Percentiles rank a stretch among this genome's conserved stretches.
Evolutionary conservation across 2,888 invertebrate genomes (phyloP).

Genomic region (Agonopterix heracliana): DNA sequence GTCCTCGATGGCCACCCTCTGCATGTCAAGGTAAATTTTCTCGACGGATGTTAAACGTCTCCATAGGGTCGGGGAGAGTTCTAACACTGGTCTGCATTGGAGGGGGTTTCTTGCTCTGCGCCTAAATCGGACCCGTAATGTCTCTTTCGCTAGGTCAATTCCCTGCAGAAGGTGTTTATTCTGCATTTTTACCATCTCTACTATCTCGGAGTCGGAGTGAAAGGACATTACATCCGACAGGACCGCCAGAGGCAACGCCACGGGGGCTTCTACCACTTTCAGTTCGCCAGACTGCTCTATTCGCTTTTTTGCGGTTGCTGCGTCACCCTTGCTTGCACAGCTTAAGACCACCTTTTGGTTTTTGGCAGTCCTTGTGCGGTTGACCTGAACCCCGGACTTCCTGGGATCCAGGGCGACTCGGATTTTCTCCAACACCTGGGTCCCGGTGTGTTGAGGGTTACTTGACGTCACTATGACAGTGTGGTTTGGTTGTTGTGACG

Average conservation of each 20-base stretch:
- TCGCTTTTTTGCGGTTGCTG: not conserved
- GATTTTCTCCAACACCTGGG: conserved; percentile 5
- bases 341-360: conserved; percentile 11
- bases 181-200: not conserved
- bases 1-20: conserved; percentile 8
- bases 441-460: conserved; percentile 9
- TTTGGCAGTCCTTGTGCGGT: conserved; percentile 11
- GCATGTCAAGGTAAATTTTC: not conserved
- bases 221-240: not conserved
- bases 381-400: conserved; percentile 6
- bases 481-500: conserved; percentile 1
- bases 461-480: conserved; percentile 6
- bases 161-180: not conserved
- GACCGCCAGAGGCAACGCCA: not conserved
- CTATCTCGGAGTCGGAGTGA: not conserved
- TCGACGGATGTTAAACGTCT: not conserved
- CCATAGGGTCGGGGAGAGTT: not conserved
- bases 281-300: not conserved
- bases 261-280: not conserved
- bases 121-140: not conserved
- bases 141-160: not conserved
- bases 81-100: not conserved
- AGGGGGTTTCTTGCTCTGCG: not conserved
- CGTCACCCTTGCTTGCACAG: conserved; percentile 4
- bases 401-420: conserved; percentile 11